A percentile compares a stretch with the other conserved stretches of the same genome.
Evolutionary conservation across 1,140 invertebrate genomes (phyloP).

Genomic region (Hermetia illucens): DNA sequence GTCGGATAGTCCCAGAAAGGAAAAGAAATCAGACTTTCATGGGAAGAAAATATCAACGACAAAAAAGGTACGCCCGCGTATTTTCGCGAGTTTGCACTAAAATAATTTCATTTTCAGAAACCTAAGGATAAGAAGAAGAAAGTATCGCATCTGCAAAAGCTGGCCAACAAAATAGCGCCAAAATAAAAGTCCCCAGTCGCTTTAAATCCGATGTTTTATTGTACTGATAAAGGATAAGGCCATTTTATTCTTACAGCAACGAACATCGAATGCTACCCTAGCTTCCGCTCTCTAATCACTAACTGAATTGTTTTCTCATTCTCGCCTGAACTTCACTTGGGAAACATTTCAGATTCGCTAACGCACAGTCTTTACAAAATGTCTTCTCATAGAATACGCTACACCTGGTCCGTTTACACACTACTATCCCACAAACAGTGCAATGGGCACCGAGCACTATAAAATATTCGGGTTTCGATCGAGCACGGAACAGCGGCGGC

Average conservation of each 20-base stretch:
- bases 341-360: conserved; percentile 41
- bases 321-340: conserved; percentile 44
- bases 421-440: conserved; percentile 43
- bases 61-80: background rate
- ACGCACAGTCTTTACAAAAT: conserved; percentile 56
- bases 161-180: conserved; percentile 28
- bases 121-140: conserved; percentile 16
- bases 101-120: conserved; percentile 1
- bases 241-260: too few species aligned
- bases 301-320: conserved; percentile 25
- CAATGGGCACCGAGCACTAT: conserved; percentile 63
- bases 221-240: too few species aligned
- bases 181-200: too few species aligned
- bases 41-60: background rate
- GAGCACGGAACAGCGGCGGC: conserved; percentile 32
- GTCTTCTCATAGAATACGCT: conserved; percentile 63
- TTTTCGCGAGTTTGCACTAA: background rate
- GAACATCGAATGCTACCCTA: too few species aligned
- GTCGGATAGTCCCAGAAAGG: background rate
- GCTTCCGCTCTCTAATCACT: too few species aligned
- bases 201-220: too few species aligned
- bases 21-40: background rate
- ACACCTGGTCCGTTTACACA: conserved; percentile 59
- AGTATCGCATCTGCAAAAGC: conserved; percentile 6
- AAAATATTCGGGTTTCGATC: conserved; percentile 44